A percentile compares a stretch with the other conserved stretches of the same genome.
Conservation (phyloP, 1,140 invertebrate species). For the Drosophila gunungcola region DNA sequence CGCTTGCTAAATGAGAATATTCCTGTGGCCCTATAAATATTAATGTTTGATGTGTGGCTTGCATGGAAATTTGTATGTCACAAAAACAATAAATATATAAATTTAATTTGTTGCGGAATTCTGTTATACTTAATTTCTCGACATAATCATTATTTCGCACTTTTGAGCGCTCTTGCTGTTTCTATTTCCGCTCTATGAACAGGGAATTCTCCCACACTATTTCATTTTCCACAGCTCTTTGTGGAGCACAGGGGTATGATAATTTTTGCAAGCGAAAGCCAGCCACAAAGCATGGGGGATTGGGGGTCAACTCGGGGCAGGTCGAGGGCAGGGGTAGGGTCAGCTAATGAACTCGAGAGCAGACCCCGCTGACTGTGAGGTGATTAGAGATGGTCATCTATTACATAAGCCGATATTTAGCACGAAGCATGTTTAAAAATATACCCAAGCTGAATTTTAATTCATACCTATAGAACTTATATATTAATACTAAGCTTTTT, state of each 20-base stretch:
- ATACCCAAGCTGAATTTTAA: no score
- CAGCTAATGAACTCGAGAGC: slow-evolving; percentile 57
- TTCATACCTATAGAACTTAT: no score
- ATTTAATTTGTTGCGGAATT: background rate
- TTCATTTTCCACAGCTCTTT: slow-evolving; percentile 9
- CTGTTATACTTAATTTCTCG: slow-evolving; percentile 3
- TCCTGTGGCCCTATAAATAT: slow-evolving; percentile 45
- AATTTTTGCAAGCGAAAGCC: slow-evolving; percentile 53
- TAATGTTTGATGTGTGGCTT: slow-evolving; percentile 45
- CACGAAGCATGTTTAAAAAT: background rate
- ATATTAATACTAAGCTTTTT: no score
- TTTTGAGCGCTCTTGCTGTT: slow-evolving; percentile 39
- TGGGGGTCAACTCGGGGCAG: slow-evolving; percentile 22
- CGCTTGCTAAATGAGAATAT: slow-evolving; percentile 32
- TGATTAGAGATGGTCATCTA: slow-evolving; percentile 30
- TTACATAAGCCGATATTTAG: slow-evolving; percentile 1
- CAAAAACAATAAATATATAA: slow-evolving; percentile 7
- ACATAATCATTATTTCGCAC: slow-evolving; percentile 11
- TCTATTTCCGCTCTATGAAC: slow-evolving; percentile 60
- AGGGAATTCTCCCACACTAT: slow-evolving; percentile 14
- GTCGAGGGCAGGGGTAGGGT: slow-evolving; percentile 21
- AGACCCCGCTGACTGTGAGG: slow-evolving; percentile 11
- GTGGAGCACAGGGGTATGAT: slow-evolving; percentile 24
- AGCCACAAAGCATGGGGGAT: slow-evolving; percentile 23
- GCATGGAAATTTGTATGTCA: slow-evolving; percentile 31